Percentiles rank a stretch among this genome's conserved stretches.
phyloP scores from a whole-genome alignment of 2,888 invertebrate species.

The Bruchidius siliquastri region DNA sequence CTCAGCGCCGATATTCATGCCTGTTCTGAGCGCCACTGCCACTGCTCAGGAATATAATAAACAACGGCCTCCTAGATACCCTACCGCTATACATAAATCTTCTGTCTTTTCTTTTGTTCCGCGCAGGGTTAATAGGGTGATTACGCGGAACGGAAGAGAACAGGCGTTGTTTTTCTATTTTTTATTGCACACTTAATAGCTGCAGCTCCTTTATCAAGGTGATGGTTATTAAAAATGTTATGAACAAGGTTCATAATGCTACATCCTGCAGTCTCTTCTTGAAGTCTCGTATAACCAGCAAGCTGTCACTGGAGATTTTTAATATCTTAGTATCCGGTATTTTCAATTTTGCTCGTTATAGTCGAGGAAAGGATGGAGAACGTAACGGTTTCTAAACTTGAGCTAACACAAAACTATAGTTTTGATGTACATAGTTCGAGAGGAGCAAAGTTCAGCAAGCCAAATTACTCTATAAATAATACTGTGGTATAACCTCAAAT shows the following conservation, averaged over 20 bases:
- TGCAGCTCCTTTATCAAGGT: not conserved
- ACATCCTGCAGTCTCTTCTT: not conserved
- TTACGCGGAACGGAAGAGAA: not conserved
- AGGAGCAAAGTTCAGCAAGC: too few species aligned
- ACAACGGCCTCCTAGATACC: constrained; percentile 26
- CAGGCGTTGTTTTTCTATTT: not conserved
- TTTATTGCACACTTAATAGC: not conserved
- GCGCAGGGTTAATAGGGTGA: not conserved
- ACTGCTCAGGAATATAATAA: constrained; percentile 38
- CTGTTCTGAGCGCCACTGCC: constrained; percentile 33
- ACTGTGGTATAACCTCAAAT: too few species aligned
- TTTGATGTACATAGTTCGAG: too few species aligned
- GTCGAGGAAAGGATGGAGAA: too few species aligned
- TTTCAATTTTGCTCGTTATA: too few species aligned
- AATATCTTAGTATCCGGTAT: too few species aligned
- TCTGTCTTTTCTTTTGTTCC: not conserved
- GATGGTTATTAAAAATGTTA: not conserved
- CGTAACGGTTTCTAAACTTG: too few species aligned
- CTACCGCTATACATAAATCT: not conserved
- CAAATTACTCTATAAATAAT: too few species aligned
- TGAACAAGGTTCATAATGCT: not conserved
- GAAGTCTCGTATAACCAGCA: not conserved
- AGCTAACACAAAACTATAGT: too few species aligned
- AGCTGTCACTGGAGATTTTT: too few species aligned
- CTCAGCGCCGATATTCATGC: too few species aligned